Evolutionary conservation across 2,888 invertebrate genomes (phyloP).

Genomic region (Meteorus cinctellus): DNA sequence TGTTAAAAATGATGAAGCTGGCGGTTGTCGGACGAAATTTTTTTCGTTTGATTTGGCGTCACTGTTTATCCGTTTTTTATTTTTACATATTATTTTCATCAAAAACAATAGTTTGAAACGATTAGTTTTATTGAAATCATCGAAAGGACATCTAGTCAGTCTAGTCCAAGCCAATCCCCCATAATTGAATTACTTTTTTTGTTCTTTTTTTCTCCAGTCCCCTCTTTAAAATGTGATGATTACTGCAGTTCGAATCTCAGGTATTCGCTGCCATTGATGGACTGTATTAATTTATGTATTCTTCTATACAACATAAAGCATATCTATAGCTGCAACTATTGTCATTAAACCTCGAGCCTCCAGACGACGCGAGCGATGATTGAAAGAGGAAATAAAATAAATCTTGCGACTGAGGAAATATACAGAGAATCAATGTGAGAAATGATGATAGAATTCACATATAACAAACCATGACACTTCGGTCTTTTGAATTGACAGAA

Average conservation of each 20-base stretch:
- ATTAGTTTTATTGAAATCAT: neutral
- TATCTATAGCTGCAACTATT: neutral
- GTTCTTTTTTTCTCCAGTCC: neutral
- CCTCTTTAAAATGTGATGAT: conserved; percentile 15
- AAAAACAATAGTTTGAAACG: neutral
- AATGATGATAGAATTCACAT: conserved; percentile 10
- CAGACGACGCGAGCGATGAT: conserved; percentile 28
- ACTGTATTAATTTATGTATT: conserved; percentile 23
- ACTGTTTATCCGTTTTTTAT: neutral
- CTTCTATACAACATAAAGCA: neutral
- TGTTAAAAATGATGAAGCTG: neutral
- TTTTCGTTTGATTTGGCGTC: neutral
- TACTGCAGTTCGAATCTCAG: conserved; percentile 39
- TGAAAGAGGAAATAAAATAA: conserved; percentile 16
- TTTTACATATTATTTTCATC: neutral
- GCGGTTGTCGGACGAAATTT: neutral
- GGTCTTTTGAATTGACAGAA: conserved; percentile 9
- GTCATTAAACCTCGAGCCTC: conserved; percentile 35
- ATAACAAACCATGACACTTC: conserved; percentile 27
- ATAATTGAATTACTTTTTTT: neutral
- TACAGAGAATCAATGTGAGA: conserved; percentile 18
- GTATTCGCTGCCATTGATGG: conserved; percentile 7
- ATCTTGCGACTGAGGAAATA: conserved; percentile 38
- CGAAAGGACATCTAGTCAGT: conserved; percentile 39
- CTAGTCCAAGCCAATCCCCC: conserved; percentile 37